Percentiles rank a stretch among this genome's conserved stretches.
Conservation (phyloP, 1,140 invertebrate genomes). For the Penaeus vannamei region DNA sequence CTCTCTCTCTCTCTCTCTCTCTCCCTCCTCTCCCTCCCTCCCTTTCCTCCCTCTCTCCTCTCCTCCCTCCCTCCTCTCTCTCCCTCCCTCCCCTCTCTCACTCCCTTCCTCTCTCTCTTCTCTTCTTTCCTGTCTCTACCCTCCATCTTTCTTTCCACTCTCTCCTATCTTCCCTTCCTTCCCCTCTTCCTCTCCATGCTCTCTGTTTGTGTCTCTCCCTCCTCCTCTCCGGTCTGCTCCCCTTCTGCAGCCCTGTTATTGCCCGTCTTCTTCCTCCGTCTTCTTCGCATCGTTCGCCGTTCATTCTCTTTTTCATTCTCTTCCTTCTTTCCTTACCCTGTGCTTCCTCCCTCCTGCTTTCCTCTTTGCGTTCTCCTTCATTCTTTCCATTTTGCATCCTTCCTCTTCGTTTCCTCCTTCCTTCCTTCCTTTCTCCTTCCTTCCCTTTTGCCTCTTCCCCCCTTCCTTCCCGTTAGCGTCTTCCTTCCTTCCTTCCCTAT, state of each 20-base stretch:
- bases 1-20: not conserved
- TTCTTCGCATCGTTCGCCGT: not conserved
- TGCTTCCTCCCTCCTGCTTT: too few relatives aligned
- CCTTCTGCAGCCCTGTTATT: not conserved
- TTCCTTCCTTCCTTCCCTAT: too few relatives aligned
- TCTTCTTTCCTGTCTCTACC: not conserved
- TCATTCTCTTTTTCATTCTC: too few relatives aligned
- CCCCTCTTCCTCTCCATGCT: not conserved
- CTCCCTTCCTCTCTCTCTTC: not conserved
- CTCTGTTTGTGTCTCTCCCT: not conserved
- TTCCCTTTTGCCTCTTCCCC: too few relatives aligned
- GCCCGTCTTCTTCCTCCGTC: not conserved
- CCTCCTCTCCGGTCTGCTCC: not conserved
- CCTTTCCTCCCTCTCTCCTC: not conserved
- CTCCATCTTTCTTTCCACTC: not conserved
- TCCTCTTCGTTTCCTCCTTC: too few relatives aligned
- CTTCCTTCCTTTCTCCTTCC: too few relatives aligned
- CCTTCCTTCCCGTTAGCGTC: too few relatives aligned
- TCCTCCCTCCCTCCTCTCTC: not conserved
- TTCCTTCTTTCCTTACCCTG: too few relatives aligned
- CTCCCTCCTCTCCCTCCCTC: not conserved
- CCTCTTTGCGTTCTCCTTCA: too few relatives aligned
- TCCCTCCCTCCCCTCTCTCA: not conserved
- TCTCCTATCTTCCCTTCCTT: not conserved
- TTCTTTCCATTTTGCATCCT: too few relatives aligned